Conservation (phyloP, 1,140 invertebrate species). For the Rhopalosiphum maidis region DNA sequence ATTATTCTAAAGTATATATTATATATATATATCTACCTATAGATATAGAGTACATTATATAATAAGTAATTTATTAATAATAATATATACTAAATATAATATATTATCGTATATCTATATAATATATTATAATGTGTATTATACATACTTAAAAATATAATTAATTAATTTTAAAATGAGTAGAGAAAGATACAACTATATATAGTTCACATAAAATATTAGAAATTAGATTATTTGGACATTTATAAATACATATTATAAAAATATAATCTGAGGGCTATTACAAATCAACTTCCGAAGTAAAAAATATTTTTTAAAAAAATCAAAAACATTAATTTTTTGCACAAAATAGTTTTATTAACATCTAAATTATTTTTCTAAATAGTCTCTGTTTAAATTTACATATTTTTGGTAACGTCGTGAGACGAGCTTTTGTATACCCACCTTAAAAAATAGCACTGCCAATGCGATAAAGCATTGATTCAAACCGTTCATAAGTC, state of each 20-base stretch:
- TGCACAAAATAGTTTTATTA: not conserved
- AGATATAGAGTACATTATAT: too few species aligned
- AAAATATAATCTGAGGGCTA: not conserved
- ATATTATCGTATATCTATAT: not conserved
- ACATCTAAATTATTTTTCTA: constrained; percentile 53
- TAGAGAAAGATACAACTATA: not conserved
- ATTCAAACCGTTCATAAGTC: not conserved
- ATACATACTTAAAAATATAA: not conserved
- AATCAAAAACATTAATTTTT: too few species aligned
- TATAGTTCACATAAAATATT: not conserved
- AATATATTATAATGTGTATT: not conserved
- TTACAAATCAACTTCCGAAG: not conserved
- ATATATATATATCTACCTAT: too few species aligned
- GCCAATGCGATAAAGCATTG: not conserved
- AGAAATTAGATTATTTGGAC: not conserved
- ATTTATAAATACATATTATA: not conserved
- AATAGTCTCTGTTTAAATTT: constrained; percentile 34
- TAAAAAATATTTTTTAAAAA: not conserved
- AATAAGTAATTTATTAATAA: too few species aligned
- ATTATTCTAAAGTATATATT: not conserved
- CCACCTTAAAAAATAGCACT: constrained; percentile 2
- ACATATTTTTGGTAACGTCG: constrained; percentile 25
- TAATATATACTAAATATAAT: not conserved
- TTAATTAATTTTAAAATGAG: not conserved
- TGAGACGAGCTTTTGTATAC: constrained; percentile 41